Base-by-base conservation (phyloP, 2,888 invertebrate genomes). In the Biston betularia region DNA sequence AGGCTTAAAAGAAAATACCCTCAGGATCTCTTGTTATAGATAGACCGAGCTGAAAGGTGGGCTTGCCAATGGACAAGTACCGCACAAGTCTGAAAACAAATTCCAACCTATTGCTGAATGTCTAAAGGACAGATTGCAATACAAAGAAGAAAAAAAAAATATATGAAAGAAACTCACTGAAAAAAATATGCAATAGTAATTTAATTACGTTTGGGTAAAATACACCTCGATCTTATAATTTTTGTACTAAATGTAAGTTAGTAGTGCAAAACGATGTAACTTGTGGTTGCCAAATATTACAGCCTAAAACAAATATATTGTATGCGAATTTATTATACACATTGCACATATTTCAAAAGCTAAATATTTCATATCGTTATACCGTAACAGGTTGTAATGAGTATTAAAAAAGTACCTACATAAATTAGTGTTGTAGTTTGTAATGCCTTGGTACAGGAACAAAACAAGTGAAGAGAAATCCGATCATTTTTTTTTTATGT, bases 211-310 rank as follows among this genome's bases (percentile, higher is more conserved):
- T 58, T 62, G 24, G 10, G 61, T n/a, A 60, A 65, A 60, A 52
- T 15, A 60, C 56, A 54, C 53, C 58, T 50, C n/a, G 33, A 53
- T 57, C 15, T 54, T 15, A 49, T 12, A 42, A 48, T 44, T 58
- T 34, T 57, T 44, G 62, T 54, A 63, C 59, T 38, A 15, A 38
- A 50, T 24, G 35, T 49, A 11, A 56, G 52, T 68, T 56, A 64
- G 24, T 49, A 65, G 65, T 60, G 69, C 65, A 61, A 33, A 69
- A 63, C 69, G 57, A 49, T 14, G 53, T 57, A 68, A 57, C n/a
- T 50, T 38, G 34, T 54, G 38, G 50, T 69, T 69, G 46, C 58
- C 50, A 69, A 69, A 65, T 63, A 24, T 42, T 57, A 34, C 65
- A 49, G 34, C 14, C 33, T 48, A 46, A 56, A 56, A 10, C 45